Evolutionary conservation across 1,140 invertebrate genomes (phyloP).

Genomic region (Trigoniulus corallinus): DNA sequence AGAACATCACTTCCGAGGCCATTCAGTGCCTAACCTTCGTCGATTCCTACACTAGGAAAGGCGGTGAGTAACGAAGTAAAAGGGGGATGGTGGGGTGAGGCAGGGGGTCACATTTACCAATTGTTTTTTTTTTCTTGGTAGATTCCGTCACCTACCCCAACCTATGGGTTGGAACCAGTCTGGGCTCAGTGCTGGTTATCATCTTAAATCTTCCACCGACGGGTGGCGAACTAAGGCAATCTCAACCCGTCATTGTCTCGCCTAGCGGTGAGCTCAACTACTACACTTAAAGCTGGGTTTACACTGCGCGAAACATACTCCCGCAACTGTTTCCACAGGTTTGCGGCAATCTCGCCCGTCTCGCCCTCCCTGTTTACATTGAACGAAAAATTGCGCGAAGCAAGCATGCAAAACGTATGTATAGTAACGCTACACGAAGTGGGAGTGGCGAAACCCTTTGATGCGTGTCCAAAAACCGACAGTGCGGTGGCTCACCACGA

Average conservation of each 20-base stretch:
- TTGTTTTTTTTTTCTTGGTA: slow-evolving; percentile 25
- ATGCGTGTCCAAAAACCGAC: no score
- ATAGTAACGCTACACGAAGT: no score
- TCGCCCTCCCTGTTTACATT: no score
- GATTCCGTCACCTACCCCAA: slow-evolving; percentile 64
- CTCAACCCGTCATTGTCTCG: slow-evolving; percentile 75
- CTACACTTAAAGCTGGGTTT: no score
- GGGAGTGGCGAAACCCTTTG: no score
- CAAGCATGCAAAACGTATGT: no score
- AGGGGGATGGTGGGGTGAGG: background rate
- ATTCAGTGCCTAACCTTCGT: slow-evolving; percentile 90
- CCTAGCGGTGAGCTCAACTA: slow-evolving; percentile 59
- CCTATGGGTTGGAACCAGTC: slow-evolving; percentile 87
- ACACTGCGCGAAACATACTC: no score
- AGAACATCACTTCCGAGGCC: slow-evolving; percentile 88
- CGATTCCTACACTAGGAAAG: slow-evolving; percentile 87
- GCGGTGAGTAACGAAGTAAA: slow-evolving; percentile 44
- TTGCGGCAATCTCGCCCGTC: no score
- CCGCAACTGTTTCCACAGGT: no score
- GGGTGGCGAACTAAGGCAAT: slow-evolving; percentile 47
- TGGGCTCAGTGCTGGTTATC: slow-evolving; percentile 84
- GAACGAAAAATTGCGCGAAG: no score
- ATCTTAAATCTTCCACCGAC: slow-evolving; percentile 65
- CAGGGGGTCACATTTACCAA: background rate
- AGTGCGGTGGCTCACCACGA: no score